Conservation (phyloP, 1,140 invertebrate genomes). For the Pararge aegeria region DNA sequence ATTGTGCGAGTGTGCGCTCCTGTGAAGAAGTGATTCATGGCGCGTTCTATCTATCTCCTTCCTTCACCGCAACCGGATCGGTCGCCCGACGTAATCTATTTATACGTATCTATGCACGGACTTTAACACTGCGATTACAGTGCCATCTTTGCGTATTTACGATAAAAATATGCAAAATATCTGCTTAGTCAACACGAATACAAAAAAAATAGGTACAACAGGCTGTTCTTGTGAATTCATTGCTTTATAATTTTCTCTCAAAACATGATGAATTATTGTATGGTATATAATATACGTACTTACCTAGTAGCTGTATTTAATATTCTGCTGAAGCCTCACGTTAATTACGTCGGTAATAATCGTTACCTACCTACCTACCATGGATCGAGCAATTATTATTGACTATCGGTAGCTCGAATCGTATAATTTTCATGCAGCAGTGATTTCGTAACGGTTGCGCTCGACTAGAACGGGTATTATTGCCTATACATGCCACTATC, state of each 20-base stretch:
- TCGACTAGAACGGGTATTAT: constrained; percentile 77
- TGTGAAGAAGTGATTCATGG: constrained; percentile 76
- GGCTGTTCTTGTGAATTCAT: too few species aligned
- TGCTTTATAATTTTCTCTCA: too few species aligned
- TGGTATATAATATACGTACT: too few species aligned
- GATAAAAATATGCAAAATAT: constrained; percentile 25
- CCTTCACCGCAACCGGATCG: constrained; percentile 77
- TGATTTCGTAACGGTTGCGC: constrained; percentile 77
- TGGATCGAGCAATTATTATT: constrained; percentile 31
- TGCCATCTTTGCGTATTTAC: constrained; percentile 35
- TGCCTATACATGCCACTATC: constrained; percentile 56
- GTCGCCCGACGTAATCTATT: constrained; percentile 77
- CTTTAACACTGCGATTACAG: constrained; percentile 66
- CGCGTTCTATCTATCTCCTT: constrained; percentile 78
- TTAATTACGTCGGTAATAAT: too few species aligned
- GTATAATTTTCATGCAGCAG: constrained; percentile 73
- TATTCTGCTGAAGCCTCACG: too few species aligned
- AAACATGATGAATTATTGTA: too few species aligned
- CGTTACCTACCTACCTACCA: neutral
- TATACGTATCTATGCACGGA: constrained; percentile 73
- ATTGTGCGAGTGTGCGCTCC: constrained; percentile 47
- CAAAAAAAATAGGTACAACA: neutral
- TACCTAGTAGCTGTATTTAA: too few species aligned
- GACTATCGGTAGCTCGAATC: constrained; percentile 44
- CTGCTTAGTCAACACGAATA: constrained; percentile 5